These are phyloP conservation scores for Augochlorella aurata DNA, from an alignment of 2,888 invertebrate genomes.

Conservation along the genomic window DNA sequence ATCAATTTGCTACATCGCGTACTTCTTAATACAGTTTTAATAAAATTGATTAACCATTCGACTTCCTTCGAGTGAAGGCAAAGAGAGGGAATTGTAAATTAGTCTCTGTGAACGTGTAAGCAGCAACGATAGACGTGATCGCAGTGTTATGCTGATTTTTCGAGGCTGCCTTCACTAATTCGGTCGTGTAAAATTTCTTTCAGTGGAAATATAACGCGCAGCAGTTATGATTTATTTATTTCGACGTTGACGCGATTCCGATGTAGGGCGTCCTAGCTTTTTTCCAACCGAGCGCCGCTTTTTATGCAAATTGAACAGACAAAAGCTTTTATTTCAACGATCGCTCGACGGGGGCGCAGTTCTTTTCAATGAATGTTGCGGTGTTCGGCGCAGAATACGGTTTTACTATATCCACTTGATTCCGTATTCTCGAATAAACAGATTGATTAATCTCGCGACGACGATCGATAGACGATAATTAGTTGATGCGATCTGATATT, in stretches of 20 bases:
- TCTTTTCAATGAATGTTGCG: constrained; percentile 18
- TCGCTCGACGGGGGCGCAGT: not conserved
- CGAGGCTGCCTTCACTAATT: not conserved
- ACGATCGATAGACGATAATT: constrained; percentile 16
- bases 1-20: not conserved
- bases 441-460: constrained; percentile 3
- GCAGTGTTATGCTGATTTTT: not conserved
- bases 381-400: not conserved
- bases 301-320: constrained; percentile 47
- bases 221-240: constrained; percentile 40
- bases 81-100: not conserved
- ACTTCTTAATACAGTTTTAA: not conserved
- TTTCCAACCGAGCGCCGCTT: not conserved
- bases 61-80: not conserved
- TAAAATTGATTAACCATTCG: not conserved
- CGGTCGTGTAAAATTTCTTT: constrained; percentile 24
- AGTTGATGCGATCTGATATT: not conserved
- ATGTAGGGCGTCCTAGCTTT: not conserved
- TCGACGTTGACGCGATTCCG: not conserved
- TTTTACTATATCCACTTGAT: not conserved
- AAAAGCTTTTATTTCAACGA: constrained; percentile 51
- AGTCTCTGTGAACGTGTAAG: not conserved
- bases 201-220: not conserved
- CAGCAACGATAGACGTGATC: not conserved
- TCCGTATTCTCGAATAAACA: not conserved